Conservation (phyloP, 2,797 vertebrate species). For the Limnodromus scolopaceus region DNA sequence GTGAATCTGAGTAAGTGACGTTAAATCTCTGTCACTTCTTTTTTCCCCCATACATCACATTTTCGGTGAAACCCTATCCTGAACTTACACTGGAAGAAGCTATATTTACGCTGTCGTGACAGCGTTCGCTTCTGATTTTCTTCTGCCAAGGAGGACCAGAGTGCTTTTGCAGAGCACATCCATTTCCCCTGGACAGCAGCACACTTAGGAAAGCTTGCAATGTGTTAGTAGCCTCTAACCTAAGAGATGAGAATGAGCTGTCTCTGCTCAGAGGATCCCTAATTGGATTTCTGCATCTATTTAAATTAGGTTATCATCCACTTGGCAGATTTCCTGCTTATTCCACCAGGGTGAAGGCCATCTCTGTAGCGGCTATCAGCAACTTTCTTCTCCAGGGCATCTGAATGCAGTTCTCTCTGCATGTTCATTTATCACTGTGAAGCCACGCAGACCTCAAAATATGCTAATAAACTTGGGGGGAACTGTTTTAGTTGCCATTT, state of each 20-base stretch:
- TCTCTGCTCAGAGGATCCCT: conserved; percentile 50
- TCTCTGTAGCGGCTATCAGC: background rate
- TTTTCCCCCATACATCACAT: background rate
- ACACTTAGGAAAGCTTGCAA: background rate
- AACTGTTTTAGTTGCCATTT: background rate
- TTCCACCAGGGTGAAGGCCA: background rate
- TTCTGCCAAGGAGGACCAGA: background rate
- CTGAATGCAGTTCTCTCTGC: background rate
- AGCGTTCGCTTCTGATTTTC: background rate
- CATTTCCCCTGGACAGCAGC: background rate
- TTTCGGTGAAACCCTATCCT: background rate
- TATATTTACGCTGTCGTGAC: background rate
- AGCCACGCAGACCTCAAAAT: background rate
- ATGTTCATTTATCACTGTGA: background rate
- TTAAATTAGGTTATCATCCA: conserved; percentile 55
- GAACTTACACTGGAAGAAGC: background rate
- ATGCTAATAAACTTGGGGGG: background rate
- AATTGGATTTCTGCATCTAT: conserved; percentile 64
- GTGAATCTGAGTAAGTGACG: background rate
- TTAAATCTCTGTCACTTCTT: background rate
- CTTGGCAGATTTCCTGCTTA: conserved; percentile 52
- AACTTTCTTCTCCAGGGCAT: conserved; percentile 6
- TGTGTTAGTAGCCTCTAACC: background rate
- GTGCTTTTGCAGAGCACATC: background rate
- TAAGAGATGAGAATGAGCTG: conserved; percentile 16